Evolutionary conservation across 2,797 vertebrate species (phyloP).

Genomic region (Sphaeramia orbicularis): DNA sequence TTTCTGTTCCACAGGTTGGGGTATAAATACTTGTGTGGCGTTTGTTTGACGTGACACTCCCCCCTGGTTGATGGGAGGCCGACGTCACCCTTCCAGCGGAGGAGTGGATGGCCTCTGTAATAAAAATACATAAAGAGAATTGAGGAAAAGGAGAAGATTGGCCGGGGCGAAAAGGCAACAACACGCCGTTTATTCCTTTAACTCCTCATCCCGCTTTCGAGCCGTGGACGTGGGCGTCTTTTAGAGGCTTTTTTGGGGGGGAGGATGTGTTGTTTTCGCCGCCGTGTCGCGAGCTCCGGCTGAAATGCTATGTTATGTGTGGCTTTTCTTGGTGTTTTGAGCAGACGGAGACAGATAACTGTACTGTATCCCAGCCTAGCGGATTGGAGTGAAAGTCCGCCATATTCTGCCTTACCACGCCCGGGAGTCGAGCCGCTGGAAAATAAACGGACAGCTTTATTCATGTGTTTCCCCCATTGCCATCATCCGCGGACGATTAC

Average conservation of each 20-base stretch:
- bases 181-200: constrained; percentile 16
- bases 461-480: constrained; percentile 30
- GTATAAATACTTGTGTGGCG: constrained; percentile 53
- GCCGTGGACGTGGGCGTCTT: constrained; percentile 27
- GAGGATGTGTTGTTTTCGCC: constrained; percentile 44
- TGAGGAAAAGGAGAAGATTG: constrained; percentile 76
- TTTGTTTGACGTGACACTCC: constrained; percentile 74
- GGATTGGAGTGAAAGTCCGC: constrained; percentile 86
- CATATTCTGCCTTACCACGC: constrained; percentile 93
- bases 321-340: constrained; percentile 14
- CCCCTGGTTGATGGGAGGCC: constrained; percentile 64
- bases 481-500: constrained; percentile 35
- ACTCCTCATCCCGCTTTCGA: neutral
- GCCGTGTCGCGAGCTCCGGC: no score
- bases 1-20: constrained; percentile 69
- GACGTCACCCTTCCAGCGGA: constrained; percentile 82
- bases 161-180: constrained; percentile 24
- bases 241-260: no score
- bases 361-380: constrained; percentile 75
- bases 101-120: constrained; percentile 82
- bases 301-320: neutral
- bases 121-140: constrained; percentile 81
- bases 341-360: constrained; percentile 74
- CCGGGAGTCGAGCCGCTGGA: constrained; percentile 82
- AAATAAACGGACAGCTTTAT: constrained; percentile 64